Percentiles rank a stretch among this genome's conserved stretches.
Evolutionary conservation across 2,888 invertebrate genomes (phyloP).

Genomic region (Meghimatium bilineatum): DNA sequence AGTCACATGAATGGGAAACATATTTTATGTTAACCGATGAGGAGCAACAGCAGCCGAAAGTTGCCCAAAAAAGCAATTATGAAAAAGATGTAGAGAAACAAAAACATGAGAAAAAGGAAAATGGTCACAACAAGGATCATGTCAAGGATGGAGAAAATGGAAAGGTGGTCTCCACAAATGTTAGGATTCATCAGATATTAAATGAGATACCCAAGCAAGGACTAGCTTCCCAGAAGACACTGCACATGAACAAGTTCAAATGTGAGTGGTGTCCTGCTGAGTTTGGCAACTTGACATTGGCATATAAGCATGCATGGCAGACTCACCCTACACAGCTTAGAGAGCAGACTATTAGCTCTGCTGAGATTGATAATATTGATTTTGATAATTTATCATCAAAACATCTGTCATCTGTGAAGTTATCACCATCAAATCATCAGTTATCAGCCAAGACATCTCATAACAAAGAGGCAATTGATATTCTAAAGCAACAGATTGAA

Average conservation of each 20-base stretch:
- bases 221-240: background rate
- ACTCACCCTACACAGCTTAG: constrained; percentile 67
- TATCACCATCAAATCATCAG: background rate
- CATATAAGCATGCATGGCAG: constrained; percentile 68
- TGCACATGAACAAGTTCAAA: constrained; percentile 46
- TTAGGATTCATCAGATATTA: constrained; percentile 38
- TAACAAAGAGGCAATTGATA: constrained; percentile 29
- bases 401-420: background rate
- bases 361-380: no score
- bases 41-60: constrained; percentile 25
- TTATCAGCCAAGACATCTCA: background rate
- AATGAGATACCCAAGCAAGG: constrained; percentile 43
- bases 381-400: no score
- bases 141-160: background rate
- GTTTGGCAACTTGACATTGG: constrained; percentile 64
- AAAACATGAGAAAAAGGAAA: background rate
- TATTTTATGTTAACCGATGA: constrained; percentile 51
- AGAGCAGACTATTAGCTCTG: constrained; percentile 60
- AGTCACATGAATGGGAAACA: constrained; percentile 60
- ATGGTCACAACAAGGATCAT: background rate
- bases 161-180: constrained; percentile 15
- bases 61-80: background rate
- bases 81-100: background rate
- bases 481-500: constrained; percentile 41
- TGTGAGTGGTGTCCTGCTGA: constrained; percentile 73